Base-by-base conservation (phyloP, 2,113 vertebrate species). In the Entomyzon cyanotis region DNA sequence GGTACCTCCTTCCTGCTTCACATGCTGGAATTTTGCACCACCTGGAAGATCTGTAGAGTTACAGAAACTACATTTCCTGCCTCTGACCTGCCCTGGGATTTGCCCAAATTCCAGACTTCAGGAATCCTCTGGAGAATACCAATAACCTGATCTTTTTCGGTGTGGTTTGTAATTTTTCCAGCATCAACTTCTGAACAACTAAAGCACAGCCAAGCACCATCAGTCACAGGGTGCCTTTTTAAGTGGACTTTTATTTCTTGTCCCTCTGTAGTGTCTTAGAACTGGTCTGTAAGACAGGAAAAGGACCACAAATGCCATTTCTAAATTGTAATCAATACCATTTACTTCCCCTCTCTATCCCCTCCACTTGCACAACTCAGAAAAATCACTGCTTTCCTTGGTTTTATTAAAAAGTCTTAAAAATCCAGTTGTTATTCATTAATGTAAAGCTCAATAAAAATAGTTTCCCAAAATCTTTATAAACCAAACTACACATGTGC, bases 21-120 rank as follows among this genome's bases (percentile, higher is more conserved):
- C 0, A 0, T 1, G 14, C 62, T 30, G 10, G 58, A 33, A 23
- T 50, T 19, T 23, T 44, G 62, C 17, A 17, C n/a, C 64, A 11
- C 47, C 24, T 31, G 8, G 8, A 8, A 44, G 12, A 69, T 42
- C n/a, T 41, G 58, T 3, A 71, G 73, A 75, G 73, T 37, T 27
- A 8, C 53, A 52, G 23, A 75, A 79, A 21, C 5, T 1, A 28
- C 28, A 2, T 73, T 56, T 30, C 19, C 41, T 46, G 49, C 78
- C 62, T 58, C 49, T 8, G 5, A 33, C 39, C 68, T 24, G 41
- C 60, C 7, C 47, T 19, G 17, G n/a, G 53, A 52, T 30, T 55
- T 83, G 28, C 42, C 50, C 76, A 58, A 24, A 82, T 33, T 67
- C 39, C 87, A 75, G 12, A 14, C 28, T 58, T 62, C 25, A 28